phyloP scores from a whole-genome alignment of 2,113 vertebrate species.

The Chrysemys picta region DNA sequence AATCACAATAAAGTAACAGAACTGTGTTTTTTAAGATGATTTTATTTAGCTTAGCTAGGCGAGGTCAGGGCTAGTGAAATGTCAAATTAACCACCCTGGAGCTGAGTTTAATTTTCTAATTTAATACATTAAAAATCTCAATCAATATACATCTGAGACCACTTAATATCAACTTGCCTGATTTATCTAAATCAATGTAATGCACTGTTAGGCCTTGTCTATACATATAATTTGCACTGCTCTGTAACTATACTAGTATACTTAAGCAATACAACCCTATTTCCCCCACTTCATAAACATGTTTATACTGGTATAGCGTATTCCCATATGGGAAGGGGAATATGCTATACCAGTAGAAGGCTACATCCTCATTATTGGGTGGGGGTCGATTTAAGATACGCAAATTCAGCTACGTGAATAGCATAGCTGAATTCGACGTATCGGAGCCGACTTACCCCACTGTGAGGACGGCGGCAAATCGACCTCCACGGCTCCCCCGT shows the following conservation, averaged over 20 bases:
- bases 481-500: no score
- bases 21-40: neutral
- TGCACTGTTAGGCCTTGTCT: neutral
- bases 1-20: neutral
- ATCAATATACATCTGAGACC: neutral
- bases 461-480: no score
- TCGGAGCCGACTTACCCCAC: no score
- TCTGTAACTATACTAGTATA: neutral
- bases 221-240: no score
- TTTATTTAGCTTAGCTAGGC: neutral
- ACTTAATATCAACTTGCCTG: neutral
- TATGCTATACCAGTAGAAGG: neutral
- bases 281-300: rapidly evolving
- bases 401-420: no score
- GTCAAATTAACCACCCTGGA: neutral
- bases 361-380: no score
- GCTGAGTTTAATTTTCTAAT: neutral
- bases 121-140: neutral
- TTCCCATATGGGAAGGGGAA: neutral
- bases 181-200: neutral
- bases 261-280: neutral
- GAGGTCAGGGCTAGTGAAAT: neutral
- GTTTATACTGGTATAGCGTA: neutral
- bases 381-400: no score
- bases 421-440: no score